These are phyloP conservation scores for Latrodectus elegans DNA, from an alignment of 2,888 invertebrate genomes.

Conservation along the genomic window DNA sequence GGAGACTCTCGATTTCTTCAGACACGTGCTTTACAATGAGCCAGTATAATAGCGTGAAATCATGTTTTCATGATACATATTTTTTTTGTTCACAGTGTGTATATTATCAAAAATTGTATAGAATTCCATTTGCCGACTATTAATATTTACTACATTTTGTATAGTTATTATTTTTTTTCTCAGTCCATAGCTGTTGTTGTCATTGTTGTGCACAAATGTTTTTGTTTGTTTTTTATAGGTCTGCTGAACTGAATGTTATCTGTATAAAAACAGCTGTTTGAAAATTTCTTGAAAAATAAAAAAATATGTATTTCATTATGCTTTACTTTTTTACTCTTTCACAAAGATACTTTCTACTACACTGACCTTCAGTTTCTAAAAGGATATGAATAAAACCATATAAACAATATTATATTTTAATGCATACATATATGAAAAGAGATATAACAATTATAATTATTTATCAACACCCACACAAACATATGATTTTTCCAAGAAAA, in stretches of 20 bases:
- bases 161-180: constrained; percentile 46
- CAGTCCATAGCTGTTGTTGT: constrained; percentile 50
- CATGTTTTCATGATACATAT: constrained; percentile 43
- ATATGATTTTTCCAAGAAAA: too few species aligned
- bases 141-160: constrained; percentile 34
- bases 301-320: constrained; percentile 25
- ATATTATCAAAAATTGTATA: constrained; percentile 15
- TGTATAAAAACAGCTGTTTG: constrained; percentile 45
- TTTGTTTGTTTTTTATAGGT: constrained; percentile 53
- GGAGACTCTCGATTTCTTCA: background rate
- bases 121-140: constrained; percentile 25
- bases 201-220: constrained; percentile 36
- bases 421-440: too few species aligned
- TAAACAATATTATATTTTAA: too few species aligned
- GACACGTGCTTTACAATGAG: constrained; percentile 8
- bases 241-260: constrained; percentile 51
- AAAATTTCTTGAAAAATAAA: constrained; percentile 44
- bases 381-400: too few species aligned
- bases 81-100: background rate
- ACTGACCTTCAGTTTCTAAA: too few species aligned
- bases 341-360: too few species aligned
- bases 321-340: background rate
- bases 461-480: too few species aligned
- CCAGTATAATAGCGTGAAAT: constrained; percentile 54
- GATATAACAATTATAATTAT: too few species aligned